Evolutionary conservation across 2,113 vertebrate genomes (phyloP), one percentile per base, ranked within the genome.

Genomic region (Elaphurus davidianus): DNA sequence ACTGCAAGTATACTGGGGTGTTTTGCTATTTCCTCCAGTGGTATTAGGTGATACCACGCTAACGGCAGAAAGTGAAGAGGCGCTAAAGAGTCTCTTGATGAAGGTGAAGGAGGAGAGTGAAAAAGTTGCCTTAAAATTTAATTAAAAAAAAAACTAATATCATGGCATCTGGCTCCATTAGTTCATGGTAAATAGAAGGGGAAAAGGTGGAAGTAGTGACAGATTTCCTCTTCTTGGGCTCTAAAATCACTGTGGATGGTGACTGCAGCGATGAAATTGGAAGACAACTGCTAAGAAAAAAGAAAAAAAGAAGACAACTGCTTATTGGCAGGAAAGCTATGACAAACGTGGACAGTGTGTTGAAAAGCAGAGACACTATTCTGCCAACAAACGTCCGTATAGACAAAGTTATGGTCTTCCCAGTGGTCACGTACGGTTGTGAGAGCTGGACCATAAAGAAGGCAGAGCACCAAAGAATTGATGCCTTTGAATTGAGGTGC

Each of bases 331-430:
- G 19, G 67, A 71, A 40, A 71, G n/a, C 67, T 40, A 1, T 71
- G 67, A 71, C 67, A 71, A 1, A 40, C 67, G 10, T 40, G 40
- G 67, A 23, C 19, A 71, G 19, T 71, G n/a, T 71, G 9, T 40
- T 40, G 19, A 12, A 71, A 71, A 71, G n/a, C n/a, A 71, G 9
- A 23, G 67, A n/a, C n/a, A n/a, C n/a, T n/a, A n/a, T n/a, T n/a
- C n/a, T 23, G n/a, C 67, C 67, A 40, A 13, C n/a, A 71, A 23
- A 40, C 19, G 5, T 12, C n/a, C 0, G 0, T 40, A 40, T 40
- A 40, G n/a, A 23, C n/a, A 40, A 71, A 36, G 67, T 36, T 64
- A 6, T 74, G n/a, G 17, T 40, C n/a, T 74, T 74, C 19, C 5
- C n/a, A 40, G 67, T 74, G 67, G n/a, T 74, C 67, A 74, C 1